Conservation (phyloP, 2,113 vertebrate genomes). For the Suncus etruscus region DNA sequence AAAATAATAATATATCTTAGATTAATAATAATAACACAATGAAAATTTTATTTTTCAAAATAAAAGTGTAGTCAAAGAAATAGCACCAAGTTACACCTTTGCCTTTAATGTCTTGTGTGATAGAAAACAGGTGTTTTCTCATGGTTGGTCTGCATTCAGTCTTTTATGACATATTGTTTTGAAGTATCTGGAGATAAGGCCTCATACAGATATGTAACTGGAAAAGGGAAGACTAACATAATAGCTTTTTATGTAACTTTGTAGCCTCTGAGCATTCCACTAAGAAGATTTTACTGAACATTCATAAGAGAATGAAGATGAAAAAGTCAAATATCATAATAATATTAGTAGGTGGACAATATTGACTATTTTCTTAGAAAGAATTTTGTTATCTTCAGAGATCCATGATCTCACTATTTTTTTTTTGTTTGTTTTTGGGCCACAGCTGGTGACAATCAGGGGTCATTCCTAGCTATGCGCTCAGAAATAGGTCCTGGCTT, state of each 20-base stretch:
- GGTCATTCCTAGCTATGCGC: too few species aligned
- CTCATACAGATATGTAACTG: background rate
- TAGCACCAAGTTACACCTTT: background rate
- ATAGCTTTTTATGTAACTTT: background rate
- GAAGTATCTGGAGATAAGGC: slow-evolving; percentile 24
- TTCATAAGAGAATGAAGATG: background rate
- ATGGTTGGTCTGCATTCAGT: slow-evolving; percentile 23
- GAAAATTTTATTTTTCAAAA: slow-evolving; percentile 49
- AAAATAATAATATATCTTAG: slow-evolving; percentile 7
- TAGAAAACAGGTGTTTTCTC: slow-evolving; percentile 59
- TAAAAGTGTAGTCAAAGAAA: background rate
- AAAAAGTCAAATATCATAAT: background rate
- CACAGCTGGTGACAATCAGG: too few species aligned
- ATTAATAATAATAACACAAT: background rate
- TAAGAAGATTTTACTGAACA: background rate
- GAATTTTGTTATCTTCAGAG: background rate
- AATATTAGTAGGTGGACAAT: background rate
- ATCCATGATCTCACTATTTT: background rate
- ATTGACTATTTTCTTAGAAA: background rate
- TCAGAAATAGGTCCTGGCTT: too few species aligned
- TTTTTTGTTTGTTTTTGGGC: too few species aligned
- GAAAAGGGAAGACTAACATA: slow-evolving; percentile 42
- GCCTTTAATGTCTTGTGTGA: background rate
- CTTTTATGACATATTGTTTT: slow-evolving; percentile 47
- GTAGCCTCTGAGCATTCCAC: slow-evolving; percentile 44